These are phyloP conservation scores for Notocelia uddmanniana DNA, from an alignment of 2,888 invertebrate genomes.

Conservation along the genomic window DNA sequence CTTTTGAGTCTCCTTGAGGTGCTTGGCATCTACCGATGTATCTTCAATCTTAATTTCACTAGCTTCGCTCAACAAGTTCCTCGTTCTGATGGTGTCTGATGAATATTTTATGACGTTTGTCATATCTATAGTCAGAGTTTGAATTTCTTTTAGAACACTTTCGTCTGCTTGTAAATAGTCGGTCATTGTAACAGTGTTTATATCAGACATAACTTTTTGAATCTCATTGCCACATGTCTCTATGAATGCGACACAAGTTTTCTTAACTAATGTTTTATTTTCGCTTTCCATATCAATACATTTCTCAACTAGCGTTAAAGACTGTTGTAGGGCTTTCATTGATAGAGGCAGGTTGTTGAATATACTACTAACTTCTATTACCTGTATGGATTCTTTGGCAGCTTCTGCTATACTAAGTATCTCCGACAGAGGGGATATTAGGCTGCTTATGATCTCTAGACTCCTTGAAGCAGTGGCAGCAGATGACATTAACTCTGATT, in stretches of 20 bases:
- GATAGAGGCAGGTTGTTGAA: slow-evolving; percentile 86
- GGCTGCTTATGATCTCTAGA: slow-evolving; percentile 87
- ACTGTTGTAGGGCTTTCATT: slow-evolving; percentile 87
- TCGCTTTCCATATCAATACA: slow-evolving; percentile 89
- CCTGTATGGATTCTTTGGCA: slow-evolving; percentile 76
- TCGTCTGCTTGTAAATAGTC: slow-evolving; percentile 76
- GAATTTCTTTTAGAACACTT: slow-evolving; percentile 73
- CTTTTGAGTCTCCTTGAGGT: slow-evolving; percentile 76
- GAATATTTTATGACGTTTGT: slow-evolving; percentile 81
- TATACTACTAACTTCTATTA: slow-evolving; percentile 77
- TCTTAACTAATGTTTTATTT: slow-evolving; percentile 88
- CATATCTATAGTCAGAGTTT: slow-evolving; percentile 80
- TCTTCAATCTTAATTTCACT: slow-evolving; percentile 68
- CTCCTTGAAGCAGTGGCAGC: slow-evolving; percentile 88
- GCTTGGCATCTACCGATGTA: slow-evolving; percentile 66
- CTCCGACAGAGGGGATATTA: slow-evolving; percentile 87
- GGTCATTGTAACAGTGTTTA: slow-evolving; percentile 73
- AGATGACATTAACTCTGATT: slow-evolving; percentile 88
- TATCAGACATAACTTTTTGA: slow-evolving; percentile 81
- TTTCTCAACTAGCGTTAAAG: slow-evolving; percentile 88
- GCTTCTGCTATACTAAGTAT: slow-evolving; percentile 87
- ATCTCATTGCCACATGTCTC: slow-evolving; percentile 86
- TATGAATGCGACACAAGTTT: slow-evolving; percentile 88
- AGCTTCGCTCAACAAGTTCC: slow-evolving; percentile 68
- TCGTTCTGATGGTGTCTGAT: slow-evolving; percentile 82